Base-by-base conservation (phyloP, 92 coral and sea anemone genomes). In the Muricea muricata region DNA sequence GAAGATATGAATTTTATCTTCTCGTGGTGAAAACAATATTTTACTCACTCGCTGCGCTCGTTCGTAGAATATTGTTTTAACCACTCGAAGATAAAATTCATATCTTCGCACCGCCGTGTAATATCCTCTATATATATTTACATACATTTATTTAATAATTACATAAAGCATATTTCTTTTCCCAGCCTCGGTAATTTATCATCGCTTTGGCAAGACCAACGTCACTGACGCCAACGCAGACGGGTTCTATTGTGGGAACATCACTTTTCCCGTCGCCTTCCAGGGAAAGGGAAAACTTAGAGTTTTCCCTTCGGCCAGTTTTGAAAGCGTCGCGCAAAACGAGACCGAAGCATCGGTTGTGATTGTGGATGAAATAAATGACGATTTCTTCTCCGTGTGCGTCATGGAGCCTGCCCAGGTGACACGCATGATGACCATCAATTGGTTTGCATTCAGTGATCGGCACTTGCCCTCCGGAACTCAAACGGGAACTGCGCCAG, bases 371-470 rank as follows among this genome's bases (percentile, higher is more conserved):
- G 1, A 32, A 18, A 10, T 75, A 7, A 20, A 75, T 33, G 0
- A 75, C 17, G 26, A 0, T 1, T 18, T 6, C 26, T 75, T 75
- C 65, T 42, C 21, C 2, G 42, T 31, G 10, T 75, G 80, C 23
- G 42, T 75, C 12, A 47, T 75, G 65, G 80, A 75, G 20, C 80
- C 80, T 1, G 34, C 61, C 30, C 65, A 47, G 26, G 33, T 65
- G 40, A 1, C 65, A 13, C 65, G 65, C 13, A 12, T 41, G 33
- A 50, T 75, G 29, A 41, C 79, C 6, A 25, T 73, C 45, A 42
- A 73, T 52, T 73, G 79, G 79, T 73, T 73, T 9, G 79, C 79
- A 1, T 73, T 73, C 60, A 30, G 57, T 41, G 60, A 41, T 15
- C 24, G 48, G 1, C 2, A 14, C 28, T 52, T 73, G 6, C 79